These are phyloP conservation scores for Araneus ventricosus DNA, from an alignment of 1,140 invertebrate species.

Conservation along the genomic window DNA sequence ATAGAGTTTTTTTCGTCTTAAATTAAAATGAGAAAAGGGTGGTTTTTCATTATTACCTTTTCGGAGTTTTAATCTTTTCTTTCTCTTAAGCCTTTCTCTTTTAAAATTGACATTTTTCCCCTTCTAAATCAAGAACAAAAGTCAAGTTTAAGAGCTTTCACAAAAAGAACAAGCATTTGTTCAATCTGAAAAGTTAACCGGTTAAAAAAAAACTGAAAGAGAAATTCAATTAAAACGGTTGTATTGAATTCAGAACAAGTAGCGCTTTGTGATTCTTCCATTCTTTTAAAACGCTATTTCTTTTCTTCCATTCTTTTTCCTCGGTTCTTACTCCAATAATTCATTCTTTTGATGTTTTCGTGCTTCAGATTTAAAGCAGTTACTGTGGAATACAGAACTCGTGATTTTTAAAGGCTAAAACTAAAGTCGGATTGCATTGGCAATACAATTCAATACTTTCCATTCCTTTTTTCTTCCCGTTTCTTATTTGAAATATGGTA, in stretches of 20 bases:
- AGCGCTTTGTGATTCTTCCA: slow-evolving; percentile 46
- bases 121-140: slow-evolving; percentile 21
- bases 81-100: background rate
- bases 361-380: slow-evolving; percentile 41
- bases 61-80: too few species aligned
- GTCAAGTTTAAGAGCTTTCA: slow-evolving; percentile 45
- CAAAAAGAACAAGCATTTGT: slow-evolving; percentile 61
- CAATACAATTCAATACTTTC: background rate
- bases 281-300: slow-evolving; percentile 31
- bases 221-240: slow-evolving; percentile 70
- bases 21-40: too few species aligned
- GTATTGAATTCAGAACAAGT: slow-evolving; percentile 57
- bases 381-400: background rate
- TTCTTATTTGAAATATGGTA: too few species aligned
- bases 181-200: slow-evolving; percentile 48
- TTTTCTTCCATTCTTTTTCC: background rate
- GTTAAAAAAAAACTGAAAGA: slow-evolving; percentile 11
- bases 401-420: slow-evolving; percentile 12
- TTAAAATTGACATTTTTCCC: slow-evolving; percentile 12
- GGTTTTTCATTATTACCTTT: too few species aligned
- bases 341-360: slow-evolving; percentile 61
- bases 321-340: slow-evolving; percentile 18
- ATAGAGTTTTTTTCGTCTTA: too few species aligned
- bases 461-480: too few species aligned
- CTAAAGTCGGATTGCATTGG: background rate